Evolutionary conservation across 2,888 invertebrate genomes (phyloP).

Genomic region (Empis livida): DNA sequence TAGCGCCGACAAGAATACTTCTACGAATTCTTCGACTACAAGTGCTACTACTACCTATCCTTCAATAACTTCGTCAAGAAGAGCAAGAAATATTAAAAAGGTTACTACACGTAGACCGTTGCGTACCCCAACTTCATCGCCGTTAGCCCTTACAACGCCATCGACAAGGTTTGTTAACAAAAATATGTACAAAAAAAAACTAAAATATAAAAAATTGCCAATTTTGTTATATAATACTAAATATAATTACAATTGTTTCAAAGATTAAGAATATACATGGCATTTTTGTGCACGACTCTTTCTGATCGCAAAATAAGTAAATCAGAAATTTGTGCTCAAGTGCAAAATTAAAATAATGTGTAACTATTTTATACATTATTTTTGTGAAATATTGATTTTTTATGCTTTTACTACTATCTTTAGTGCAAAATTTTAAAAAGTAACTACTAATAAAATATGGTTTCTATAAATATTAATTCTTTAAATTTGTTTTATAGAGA

Average conservation of each 20-base stretch:
- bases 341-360: not conserved
- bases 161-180: constrained; percentile 33
- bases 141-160: constrained; percentile 27
- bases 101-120: constrained; percentile 30
- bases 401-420: constrained; percentile 2
- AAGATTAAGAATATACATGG: not conserved
- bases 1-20: not conserved
- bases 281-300: not conserved
- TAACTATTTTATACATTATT: not conserved
- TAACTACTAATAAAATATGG: constrained; percentile 1
- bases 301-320: too few relatives aligned
- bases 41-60: constrained; percentile 5
- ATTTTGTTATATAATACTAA: too few relatives aligned
- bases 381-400: not conserved
- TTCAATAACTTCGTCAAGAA: constrained; percentile 19
- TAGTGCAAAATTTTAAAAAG: constrained; percentile 8
- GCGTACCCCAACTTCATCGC: constrained; percentile 33
- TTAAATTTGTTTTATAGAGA: constrained; percentile 23
- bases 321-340: too few relatives aligned
- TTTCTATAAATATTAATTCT: not conserved
- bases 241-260: not conserved
- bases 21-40: not conserved
- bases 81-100: constrained; percentile 21
- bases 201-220: constrained; percentile 1
- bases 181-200: constrained; percentile 7